These are phyloP conservation scores for Palythoa heliodiscus DNA, from an alignment of 92 coral and sea anemone genomes.

Conservation along the genomic window DNA sequence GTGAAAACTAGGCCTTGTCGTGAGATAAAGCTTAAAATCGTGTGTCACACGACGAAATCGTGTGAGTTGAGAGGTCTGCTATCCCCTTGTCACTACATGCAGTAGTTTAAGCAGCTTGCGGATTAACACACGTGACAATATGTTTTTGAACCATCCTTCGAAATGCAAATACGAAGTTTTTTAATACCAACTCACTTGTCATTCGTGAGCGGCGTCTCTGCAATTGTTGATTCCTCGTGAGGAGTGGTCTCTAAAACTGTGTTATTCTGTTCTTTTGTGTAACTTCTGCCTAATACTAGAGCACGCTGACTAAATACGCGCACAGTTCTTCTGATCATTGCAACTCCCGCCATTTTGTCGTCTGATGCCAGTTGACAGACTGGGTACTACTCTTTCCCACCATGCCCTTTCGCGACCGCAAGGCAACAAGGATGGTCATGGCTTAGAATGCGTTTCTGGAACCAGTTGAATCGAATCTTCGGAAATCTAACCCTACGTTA, in stretches of 20 bases:
- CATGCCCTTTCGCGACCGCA: too few species aligned
- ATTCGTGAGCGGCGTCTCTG: slow-evolving; percentile 29
- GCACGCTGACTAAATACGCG: not conserved
- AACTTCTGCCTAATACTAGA: not conserved
- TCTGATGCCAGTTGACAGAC: slow-evolving; percentile 3
- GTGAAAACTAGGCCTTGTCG: too few species aligned
- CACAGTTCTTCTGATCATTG: not conserved
- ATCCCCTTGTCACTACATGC: not conserved
- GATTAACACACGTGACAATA: not conserved
- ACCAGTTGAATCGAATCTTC: too few species aligned
- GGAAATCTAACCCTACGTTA: too few species aligned
- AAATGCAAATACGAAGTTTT: not conserved
- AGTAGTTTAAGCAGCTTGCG: not conserved
- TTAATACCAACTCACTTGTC: slow-evolving; percentile 31
- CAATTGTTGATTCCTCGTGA: slow-evolving; percentile 10
- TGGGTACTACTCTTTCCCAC: slow-evolving; percentile 23
- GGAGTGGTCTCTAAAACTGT: not conserved
- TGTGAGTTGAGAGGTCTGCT: too few species aligned
- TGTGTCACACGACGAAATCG: too few species aligned
- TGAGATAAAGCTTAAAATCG: too few species aligned
- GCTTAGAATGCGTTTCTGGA: too few species aligned
- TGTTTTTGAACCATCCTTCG: not conserved
- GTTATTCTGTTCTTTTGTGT: slow-evolving; percentile 30
- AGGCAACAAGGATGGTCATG: too few species aligned
- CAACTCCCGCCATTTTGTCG: slow-evolving; percentile 42